phyloP scores from a whole-genome alignment of 2,797 vertebrate species.

The Percopsis omiscomaycus region DNA sequence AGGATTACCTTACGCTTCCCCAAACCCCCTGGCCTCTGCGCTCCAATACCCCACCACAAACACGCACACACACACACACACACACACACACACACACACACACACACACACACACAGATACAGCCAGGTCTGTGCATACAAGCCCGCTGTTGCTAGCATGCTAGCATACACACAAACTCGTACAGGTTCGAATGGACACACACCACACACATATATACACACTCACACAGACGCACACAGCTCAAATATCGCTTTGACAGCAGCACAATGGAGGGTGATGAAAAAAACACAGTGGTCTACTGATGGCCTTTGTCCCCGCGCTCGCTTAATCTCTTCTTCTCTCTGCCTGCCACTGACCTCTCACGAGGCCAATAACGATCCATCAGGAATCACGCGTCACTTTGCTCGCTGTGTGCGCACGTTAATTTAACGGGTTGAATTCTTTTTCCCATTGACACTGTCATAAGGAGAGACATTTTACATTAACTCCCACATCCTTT shows the following conservation, averaged over 20 bases:
- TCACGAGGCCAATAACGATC: slow-evolving; percentile 38
- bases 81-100: slow-evolving; percentile 8
- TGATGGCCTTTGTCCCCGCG: slow-evolving; percentile 40
- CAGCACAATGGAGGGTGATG: slow-evolving; percentile 42
- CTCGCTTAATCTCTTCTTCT: slow-evolving; percentile 35
- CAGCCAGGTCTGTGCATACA: background rate
- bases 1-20: slow-evolving; percentile 77
- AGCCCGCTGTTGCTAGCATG: background rate
- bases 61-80: slow-evolving; percentile 37
- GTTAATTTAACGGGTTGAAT: slow-evolving; percentile 28
- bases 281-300: slow-evolving; percentile 33
- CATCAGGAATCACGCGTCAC: slow-evolving; percentile 16
- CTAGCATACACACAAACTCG: background rate
- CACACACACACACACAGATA: background rate
- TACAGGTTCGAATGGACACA: background rate
- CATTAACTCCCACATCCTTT: slow-evolving; percentile 11
- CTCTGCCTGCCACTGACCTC: slow-evolving; percentile 35
- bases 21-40: slow-evolving; percentile 63
- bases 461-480: slow-evolving; percentile 13
- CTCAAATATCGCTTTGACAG: slow-evolving; percentile 40
- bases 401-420: slow-evolving; percentile 6
- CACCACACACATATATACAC: background rate
- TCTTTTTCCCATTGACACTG: slow-evolving; percentile 9
- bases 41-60: slow-evolving; percentile 44
- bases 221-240: slow-evolving; percentile 1